These are phyloP conservation scores for Ichneumoninae sp. DNA, from an alignment of 2,888 invertebrate genomes.

Conservation along the genomic window DNA sequence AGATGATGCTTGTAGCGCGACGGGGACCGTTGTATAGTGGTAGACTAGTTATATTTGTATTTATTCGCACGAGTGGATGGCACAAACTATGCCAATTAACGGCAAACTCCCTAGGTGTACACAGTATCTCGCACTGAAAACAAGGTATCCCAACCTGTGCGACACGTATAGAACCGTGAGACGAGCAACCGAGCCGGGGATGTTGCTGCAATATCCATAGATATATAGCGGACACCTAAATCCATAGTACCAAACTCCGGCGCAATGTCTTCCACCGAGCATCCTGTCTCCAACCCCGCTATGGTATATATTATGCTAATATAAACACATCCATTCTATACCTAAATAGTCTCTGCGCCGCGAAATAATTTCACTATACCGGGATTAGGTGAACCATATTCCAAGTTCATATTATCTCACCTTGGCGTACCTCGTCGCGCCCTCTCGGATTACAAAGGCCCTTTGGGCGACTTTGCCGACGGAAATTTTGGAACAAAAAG, in stretches of 20 bases:
- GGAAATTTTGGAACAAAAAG: slow-evolving; percentile 2
- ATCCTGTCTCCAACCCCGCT: not conserved
- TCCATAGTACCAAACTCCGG: slow-evolving; percentile 4
- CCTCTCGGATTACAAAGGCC: slow-evolving; percentile 10
- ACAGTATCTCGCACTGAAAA: slow-evolving; percentile 22
- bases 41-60: slow-evolving; percentile 42
- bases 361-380: slow-evolving; percentile 33
- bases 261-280: slow-evolving; percentile 1
- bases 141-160: slow-evolving; percentile 19
- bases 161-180: slow-evolving; percentile 2
- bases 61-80: slow-evolving; percentile 43
- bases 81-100: slow-evolving; percentile 63
- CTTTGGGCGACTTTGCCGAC: not conserved
- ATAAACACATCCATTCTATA: slow-evolving; percentile 34
- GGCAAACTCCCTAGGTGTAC: slow-evolving; percentile 44
- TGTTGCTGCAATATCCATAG: slow-evolving; percentile 2
- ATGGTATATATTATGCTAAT: slow-evolving; percentile 31
- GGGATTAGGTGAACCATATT: slow-evolving; percentile 30
- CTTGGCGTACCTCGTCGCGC: not conserved
- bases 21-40: not conserved
- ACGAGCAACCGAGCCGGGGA: slow-evolving; percentile 9
- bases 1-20: not conserved
- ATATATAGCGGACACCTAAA: slow-evolving; percentile 12
- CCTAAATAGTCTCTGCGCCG: slow-evolving; percentile 29
- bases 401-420: not conserved